Evolutionary conservation across 2,888 invertebrate species (phyloP).

Genomic region (Pseudanteris insignis): DNA sequence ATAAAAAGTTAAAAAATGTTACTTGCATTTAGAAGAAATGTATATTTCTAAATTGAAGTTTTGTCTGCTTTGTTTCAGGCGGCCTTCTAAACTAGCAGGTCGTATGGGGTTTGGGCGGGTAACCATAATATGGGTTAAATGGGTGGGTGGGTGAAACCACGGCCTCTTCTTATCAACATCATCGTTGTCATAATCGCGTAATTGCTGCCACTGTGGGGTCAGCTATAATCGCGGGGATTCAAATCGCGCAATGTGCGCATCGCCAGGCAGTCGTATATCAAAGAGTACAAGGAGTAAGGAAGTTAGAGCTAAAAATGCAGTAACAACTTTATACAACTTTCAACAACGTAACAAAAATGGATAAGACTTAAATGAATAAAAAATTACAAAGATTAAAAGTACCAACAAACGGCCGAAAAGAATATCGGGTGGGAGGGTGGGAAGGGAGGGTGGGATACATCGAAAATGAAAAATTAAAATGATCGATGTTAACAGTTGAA

Average conservation of each 20-base stretch:
- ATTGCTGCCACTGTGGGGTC: constrained; percentile 51
- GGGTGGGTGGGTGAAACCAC: constrained; percentile 69
- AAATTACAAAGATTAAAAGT: constrained; percentile 10
- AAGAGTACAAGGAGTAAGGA: constrained; percentile 34
- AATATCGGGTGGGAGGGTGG: constrained; percentile 38
- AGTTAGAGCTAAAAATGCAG: constrained; percentile 27
- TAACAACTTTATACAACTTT: constrained; percentile 20
- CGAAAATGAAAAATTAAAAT: constrained; percentile 20
- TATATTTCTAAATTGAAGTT: constrained; percentile 7
- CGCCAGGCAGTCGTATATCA: constrained; percentile 29
- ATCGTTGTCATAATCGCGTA: constrained; percentile 58
- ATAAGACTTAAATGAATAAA: constrained; percentile 11
- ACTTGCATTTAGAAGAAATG: neutral
- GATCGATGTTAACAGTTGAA: constrained; percentile 43
- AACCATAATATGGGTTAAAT: constrained; percentile 64
- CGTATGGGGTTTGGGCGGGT: constrained; percentile 66
- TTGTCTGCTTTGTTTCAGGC: constrained; percentile 55
- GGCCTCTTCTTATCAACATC: constrained; percentile 66
- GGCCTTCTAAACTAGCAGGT: constrained; percentile 64
- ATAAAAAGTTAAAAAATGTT: neutral
- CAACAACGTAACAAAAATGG: constrained; percentile 17
- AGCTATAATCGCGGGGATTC: constrained; percentile 45
- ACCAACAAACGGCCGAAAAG: constrained; percentile 29
- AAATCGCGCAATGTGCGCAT: constrained; percentile 20
- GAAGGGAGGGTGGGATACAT: constrained; percentile 40